A percentile compares a stretch with the other conserved stretches of the same genome.
phyloP scores from a whole-genome alignment of 2,113 vertebrate genomes.

The Gambusia holbrooki region DNA sequence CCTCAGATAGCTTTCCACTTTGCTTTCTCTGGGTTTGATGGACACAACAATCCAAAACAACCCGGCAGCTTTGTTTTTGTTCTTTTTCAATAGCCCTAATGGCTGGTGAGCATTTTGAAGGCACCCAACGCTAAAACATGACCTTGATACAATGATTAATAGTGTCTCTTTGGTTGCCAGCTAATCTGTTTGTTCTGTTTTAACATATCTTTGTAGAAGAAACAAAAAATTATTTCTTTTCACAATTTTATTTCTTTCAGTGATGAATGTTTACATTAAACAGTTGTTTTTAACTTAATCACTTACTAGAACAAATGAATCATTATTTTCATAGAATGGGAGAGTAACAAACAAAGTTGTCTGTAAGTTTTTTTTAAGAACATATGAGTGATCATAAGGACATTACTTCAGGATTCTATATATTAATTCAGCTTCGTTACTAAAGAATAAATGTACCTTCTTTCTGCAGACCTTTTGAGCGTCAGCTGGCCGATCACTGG shows the following conservation, averaged over 20 bases:
- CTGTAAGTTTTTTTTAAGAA: not conserved
- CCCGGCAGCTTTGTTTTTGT: not conserved
- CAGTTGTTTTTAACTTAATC: not conserved
- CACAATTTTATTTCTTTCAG: not conserved
- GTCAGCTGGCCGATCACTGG: slow-evolving; percentile 87
- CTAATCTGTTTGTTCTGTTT: no score
- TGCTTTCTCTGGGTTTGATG: no score
- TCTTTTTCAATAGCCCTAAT: not conserved
- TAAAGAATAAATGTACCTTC: not conserved
- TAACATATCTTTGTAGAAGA: no score
- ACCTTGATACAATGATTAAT: not conserved
- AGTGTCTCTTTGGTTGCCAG: not conserved
- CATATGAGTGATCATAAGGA: not conserved
- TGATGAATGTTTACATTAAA: not conserved
- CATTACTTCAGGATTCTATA: not conserved
- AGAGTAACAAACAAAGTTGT: not conserved
- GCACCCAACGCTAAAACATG: not conserved
- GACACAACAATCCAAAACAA: not conserved
- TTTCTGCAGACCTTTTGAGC: slow-evolving; percentile 85
- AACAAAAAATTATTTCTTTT: no score
- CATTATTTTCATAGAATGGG: not conserved
- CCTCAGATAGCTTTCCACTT: no score
- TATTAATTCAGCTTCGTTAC: not conserved
- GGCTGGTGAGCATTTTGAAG: not conserved
- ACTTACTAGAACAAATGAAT: not conserved